Percentiles rank a stretch among this genome's conserved stretches.
Evolutionary conservation across 2,888 invertebrate species (phyloP).

Genomic region (Eupeodes luniger): DNA sequence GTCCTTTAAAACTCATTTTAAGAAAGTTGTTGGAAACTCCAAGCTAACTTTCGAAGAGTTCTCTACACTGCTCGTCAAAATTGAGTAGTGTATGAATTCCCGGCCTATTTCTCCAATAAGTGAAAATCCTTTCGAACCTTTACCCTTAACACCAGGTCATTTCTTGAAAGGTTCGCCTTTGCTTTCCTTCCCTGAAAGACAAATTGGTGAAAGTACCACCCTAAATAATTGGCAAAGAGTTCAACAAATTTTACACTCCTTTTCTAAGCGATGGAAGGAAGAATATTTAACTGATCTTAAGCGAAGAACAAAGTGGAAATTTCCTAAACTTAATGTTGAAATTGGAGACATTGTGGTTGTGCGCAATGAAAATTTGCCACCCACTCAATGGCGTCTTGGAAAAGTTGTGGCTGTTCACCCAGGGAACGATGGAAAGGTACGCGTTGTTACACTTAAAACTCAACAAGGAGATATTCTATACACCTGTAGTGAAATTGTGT

Average conservation of each 20-base stretch:
- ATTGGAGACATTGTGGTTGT: slow-evolving; percentile 21
- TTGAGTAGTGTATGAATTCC: slow-evolving; percentile 11
- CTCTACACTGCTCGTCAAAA: slow-evolving; percentile 20
- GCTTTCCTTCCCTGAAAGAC: slow-evolving; percentile 15
- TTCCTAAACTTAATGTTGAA: not conserved
- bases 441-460: slow-evolving; percentile 11
- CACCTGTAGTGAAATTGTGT: slow-evolving; percentile 17
- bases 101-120: not conserved
- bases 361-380: slow-evolving; percentile 34
- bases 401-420: slow-evolving; percentile 5
- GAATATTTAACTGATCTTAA: slow-evolving; percentile 23
- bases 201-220: not conserved
- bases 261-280: slow-evolving; percentile 31
- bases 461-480: slow-evolving; percentile 18
- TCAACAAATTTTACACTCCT: slow-evolving; percentile 7
- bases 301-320: slow-evolving; percentile 32
- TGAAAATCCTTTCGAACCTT: not conserved
- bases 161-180: slow-evolving; percentile 32
- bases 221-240: slow-evolving; percentile 22
- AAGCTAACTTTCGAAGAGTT: slow-evolving; percentile 28
- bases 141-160: slow-evolving; percentile 22
- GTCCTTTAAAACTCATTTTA: slow-evolving; percentile 23
- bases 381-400: slow-evolving; percentile 14
- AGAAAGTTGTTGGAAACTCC: slow-evolving; percentile 24
- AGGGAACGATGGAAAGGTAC: slow-evolving; percentile 28